Evolutionary conservation across 2,888 invertebrate species (phyloP).

Genomic region (Altica lythri): DNA sequence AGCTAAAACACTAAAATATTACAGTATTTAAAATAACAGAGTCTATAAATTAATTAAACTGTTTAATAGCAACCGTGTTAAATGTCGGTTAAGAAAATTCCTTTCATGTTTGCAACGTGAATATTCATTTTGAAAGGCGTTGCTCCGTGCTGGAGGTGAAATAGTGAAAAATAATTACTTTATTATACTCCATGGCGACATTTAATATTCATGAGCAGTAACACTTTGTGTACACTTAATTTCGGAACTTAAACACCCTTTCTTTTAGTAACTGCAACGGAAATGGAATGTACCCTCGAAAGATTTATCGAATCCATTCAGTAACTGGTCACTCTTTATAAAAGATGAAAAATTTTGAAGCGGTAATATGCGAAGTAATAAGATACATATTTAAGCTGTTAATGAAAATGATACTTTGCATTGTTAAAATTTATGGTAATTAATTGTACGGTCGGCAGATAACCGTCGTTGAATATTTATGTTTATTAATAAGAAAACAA

Average conservation of each 20-base stretch:
- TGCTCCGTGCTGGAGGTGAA: slow-evolving; percentile 21
- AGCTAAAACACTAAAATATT: too few relatives aligned
- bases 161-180: slow-evolving; percentile 31
- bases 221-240: slow-evolving; percentile 27
- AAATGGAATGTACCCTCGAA: neutral
- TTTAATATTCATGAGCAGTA: slow-evolving; percentile 29
- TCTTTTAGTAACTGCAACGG: slow-evolving; percentile 5
- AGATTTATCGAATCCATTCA: neutral
- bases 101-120: slow-evolving; percentile 30
- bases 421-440: too few relatives aligned
- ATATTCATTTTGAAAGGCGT: slow-evolving; percentile 25
- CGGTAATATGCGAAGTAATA: too few relatives aligned
- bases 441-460: too few relatives aligned
- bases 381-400: too few relatives aligned
- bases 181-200: slow-evolving; percentile 25
- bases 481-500: too few relatives aligned
- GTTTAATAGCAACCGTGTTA: slow-evolving; percentile 28
- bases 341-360: neutral
- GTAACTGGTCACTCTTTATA: neutral
- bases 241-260: slow-evolving; percentile 9
- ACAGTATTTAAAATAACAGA: slow-evolving; percentile 19
- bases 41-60: slow-evolving; percentile 31
- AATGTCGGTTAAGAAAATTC: slow-evolving; percentile 27
- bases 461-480: too few relatives aligned
- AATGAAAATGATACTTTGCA: too few relatives aligned